These are phyloP conservation scores for Holothuria glaberrima DNA, from an alignment of 35 echinoderm and acorn worm genomes.

Conservation along the genomic window DNA sequence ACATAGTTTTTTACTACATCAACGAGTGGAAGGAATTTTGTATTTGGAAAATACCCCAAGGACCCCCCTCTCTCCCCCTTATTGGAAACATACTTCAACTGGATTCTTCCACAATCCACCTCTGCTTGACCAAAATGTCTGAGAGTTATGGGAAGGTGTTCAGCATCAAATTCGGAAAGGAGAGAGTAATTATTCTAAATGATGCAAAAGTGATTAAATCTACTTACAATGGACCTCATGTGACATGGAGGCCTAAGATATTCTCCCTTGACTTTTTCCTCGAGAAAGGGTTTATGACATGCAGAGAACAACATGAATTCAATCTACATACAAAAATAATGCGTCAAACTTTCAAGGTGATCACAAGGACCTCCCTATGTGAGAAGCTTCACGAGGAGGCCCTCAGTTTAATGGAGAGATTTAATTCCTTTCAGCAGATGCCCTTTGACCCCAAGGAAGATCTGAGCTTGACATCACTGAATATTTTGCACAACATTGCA, in stretches of 20 bases:
- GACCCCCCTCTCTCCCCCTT: conserved; percentile 85
- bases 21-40: conserved; percentile 74
- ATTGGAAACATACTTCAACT: conserved; percentile 87
- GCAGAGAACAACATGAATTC: conserved; percentile 80
- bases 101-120: conserved; percentile 72
- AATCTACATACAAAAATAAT: conserved; percentile 91
- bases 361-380: conserved; percentile 80
- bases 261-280: conserved; percentile 96
- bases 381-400: conserved; percentile 84
- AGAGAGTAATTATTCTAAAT: conserved; percentile 93
- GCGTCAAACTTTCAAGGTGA: conserved; percentile 86
- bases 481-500: conserved; percentile 97
- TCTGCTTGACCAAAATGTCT: conserved; percentile 74
- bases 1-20: conserved; percentile 75
- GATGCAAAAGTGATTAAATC: conserved; percentile 73
- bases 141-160: conserved; percentile 82
- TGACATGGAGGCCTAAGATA: conserved; percentile 85
- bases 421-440: conserved; percentile 66
- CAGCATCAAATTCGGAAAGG: conserved; percentile 83
- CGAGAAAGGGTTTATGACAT: conserved; percentile 95
- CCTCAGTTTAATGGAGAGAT: conserved; percentile 70
- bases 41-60: conserved; percentile 72
- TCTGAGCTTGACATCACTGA: conserved; percentile 88
- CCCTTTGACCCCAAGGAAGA: conserved; percentile 95
- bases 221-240: conserved; percentile 88